Base-by-base conservation (phyloP, 23 tunicate species). In the Styela clava region DNA sequence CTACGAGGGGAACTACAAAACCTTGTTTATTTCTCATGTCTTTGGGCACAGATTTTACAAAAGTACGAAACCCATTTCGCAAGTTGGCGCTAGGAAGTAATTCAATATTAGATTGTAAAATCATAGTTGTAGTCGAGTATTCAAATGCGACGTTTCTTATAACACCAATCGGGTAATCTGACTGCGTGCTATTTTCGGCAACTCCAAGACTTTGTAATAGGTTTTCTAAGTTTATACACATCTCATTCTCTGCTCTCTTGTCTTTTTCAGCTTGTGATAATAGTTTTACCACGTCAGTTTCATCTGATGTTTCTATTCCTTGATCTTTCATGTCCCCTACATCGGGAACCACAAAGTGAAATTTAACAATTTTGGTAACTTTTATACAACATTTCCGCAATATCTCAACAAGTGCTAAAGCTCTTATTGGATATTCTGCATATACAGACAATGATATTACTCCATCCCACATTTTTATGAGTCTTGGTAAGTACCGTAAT, bases 401-500 rank as follows among this genome's bases (percentile, higher is more conserved):
- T 52, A 56, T 36, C 16, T 30, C 26, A 24, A 72, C 25, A 78
- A 56, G 61, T 65, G 34, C 33, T 65, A 31, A 63, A 32, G 62
- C 27, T 24, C 23, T 26, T 1, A 33, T 78, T 83, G 62, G 69
- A 23, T 16, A 29, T 67, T 27, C 31, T 27, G 71, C 71, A 71
- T 36, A 85, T 12, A 85, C 72, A 31, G 89, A 74, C 3, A 79
- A 18, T 7, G 84, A 85, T 2, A 85, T 61, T 18, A 84, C 79
- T 29, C 89, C 83, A 51, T 69, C 71, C 84, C 84, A 85, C 21
- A 35, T 70, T 56, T 51, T 67, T 1, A 23, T 29, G 22, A 67
- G 23, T 12, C 22, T 22, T 67, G 71, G 71, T 23, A 67, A 67
- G 22, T 67, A 67, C 22, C 71, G 30, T 29, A 67, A 67, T 18